A percentile compares a stretch with the other conserved stretches of the same genome.
Conservation (phyloP, 92 coral and sea anemone genomes). For the Meandrina meandrites region DNA sequence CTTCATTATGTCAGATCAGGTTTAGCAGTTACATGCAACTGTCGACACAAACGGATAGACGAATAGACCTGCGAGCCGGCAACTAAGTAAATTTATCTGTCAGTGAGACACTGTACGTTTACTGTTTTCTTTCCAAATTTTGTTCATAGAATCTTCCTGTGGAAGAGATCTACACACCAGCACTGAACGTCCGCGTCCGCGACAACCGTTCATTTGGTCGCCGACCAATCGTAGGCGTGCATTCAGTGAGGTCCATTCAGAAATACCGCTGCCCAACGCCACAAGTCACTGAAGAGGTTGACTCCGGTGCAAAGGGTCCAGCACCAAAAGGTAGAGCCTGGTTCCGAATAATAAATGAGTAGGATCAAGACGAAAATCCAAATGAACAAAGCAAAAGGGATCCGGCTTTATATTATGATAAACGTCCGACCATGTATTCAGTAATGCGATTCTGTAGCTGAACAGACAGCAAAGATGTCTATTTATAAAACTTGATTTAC, state of each 20-base stretch:
- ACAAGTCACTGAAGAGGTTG: conserved; percentile 37
- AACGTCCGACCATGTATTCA: not conserved
- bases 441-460: not conserved
- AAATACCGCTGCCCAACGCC: conserved; percentile 78
- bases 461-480: too few species aligned
- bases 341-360: too few species aligned
- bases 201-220: conserved; percentile 97
- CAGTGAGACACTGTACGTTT: not conserved
- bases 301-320: conserved; percentile 22
- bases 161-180: conserved; percentile 88
- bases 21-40: too few species aligned
- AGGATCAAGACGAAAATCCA: too few species aligned
- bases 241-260: conserved; percentile 74
- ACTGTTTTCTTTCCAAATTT: not conserved
- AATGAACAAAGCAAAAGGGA: not conserved
- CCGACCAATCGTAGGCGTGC: conserved; percentile 90
- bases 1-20: too few species aligned
- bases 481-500: too few species aligned
- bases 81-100: not conserved
- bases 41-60: too few species aligned
- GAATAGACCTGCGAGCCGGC: not conserved
- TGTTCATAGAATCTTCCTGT: conserved; percentile 82
- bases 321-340: conserved; percentile 13
- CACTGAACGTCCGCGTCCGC: conserved; percentile 86
- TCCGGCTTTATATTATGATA: too few species aligned